Percentiles rank a stretch among this genome's conserved stretches.
Conservation (phyloP, 1,140 invertebrate genomes). For the Platyscapa corneri region DNA sequence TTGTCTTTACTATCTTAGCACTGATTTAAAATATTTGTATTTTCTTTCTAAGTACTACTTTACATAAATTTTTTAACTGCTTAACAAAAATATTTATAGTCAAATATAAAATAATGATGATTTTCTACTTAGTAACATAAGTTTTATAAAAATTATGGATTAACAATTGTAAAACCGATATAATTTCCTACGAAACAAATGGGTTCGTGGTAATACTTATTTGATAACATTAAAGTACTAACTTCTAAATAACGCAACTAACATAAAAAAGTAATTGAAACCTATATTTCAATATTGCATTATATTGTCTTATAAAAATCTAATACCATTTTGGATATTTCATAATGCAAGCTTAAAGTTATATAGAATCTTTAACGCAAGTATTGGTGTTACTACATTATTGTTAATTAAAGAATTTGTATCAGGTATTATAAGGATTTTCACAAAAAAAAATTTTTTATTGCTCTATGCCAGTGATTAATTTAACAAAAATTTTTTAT, state of each 20-base stretch:
- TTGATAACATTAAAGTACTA: neutral
- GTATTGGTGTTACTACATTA: neutral
- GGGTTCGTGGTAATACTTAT: neutral
- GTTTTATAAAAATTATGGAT: neutral
- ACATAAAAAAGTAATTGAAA: neutral
- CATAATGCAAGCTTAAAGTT: too few species aligned
- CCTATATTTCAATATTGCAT: neutral
- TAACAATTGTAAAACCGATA: neutral
- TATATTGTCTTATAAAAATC: neutral
- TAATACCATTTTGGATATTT: neutral
- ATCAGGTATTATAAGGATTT: neutral
- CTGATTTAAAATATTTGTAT: neutral
- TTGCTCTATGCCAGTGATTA: too few species aligned
- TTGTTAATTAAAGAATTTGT: neutral
- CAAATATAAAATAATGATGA: neutral
- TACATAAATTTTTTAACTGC: neutral
- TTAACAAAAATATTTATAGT: neutral
- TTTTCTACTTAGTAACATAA: too few species aligned
- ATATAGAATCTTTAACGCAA: neutral
- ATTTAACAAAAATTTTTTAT: conserved; percentile 1
- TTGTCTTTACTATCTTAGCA: neutral
- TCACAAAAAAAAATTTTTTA: too few species aligned
- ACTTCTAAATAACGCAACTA: conserved; percentile 1
- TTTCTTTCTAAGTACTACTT: neutral
- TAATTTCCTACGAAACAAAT: neutral